These are phyloP conservation scores for Pinctada fucata DNA, from an alignment of 2,888 invertebrate genomes.

Conservation along the genomic window DNA sequence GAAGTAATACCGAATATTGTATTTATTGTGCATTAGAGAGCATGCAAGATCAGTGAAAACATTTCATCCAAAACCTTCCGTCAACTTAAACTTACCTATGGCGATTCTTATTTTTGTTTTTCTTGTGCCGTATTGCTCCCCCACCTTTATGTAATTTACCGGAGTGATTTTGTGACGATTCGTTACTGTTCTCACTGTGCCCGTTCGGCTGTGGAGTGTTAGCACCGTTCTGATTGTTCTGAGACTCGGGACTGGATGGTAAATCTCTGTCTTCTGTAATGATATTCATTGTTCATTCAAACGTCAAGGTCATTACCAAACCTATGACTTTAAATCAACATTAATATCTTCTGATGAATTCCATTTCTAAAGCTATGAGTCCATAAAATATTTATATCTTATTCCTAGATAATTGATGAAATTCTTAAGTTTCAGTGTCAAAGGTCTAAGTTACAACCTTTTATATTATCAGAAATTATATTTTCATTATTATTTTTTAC, in stretches of 20 bases:
- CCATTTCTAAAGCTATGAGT: neutral
- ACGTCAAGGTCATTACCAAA: too few relatives aligned
- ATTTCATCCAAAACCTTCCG: too few relatives aligned
- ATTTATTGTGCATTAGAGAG: too few relatives aligned
- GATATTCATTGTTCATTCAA: too few relatives aligned
- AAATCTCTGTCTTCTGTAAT: slow-evolving; percentile 52
- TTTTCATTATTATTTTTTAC: too few relatives aligned
- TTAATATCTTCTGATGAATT: neutral
- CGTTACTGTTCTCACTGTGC: slow-evolving; percentile 54
- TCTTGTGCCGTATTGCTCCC: slow-evolving; percentile 59
- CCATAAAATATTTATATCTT: too few relatives aligned
- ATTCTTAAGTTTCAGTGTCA: too few relatives aligned
- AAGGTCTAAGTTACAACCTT: too few relatives aligned
- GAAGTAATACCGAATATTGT: too few relatives aligned
- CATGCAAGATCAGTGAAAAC: too few relatives aligned
- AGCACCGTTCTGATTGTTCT: slow-evolving; percentile 63
- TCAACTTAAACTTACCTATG: slow-evolving; percentile 53
- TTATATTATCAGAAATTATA: too few relatives aligned
- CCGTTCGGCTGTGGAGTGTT: slow-evolving; percentile 67
- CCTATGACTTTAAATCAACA: neutral
- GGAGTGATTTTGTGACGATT: slow-evolving; percentile 56
- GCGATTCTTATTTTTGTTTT: slow-evolving; percentile 63
- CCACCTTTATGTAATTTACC: slow-evolving; percentile 65
- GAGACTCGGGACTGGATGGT: slow-evolving; percentile 62
- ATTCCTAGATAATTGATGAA: too few relatives aligned